Evolutionary conservation across 2,888 invertebrate genomes (phyloP), one percentile per base, ranked within the genome.

Genomic region (Bugulina stolonifera): DNA sequence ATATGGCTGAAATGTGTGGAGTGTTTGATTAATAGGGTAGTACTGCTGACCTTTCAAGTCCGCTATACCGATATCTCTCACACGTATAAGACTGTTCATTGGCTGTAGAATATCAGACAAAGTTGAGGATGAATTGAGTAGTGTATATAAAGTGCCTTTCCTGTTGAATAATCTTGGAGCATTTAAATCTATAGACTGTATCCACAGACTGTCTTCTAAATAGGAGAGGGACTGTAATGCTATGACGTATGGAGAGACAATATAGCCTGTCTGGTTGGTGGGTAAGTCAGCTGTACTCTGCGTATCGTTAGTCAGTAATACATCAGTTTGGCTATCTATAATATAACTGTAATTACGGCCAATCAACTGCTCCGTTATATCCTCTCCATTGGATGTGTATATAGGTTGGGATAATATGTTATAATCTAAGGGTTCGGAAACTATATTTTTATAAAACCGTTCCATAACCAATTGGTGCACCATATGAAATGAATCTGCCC

Each of bases 11-110:
- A 64, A 64, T 14, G 64, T 64, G 27, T 2, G 14, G 14, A 34
- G 5, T 1, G 64, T 25, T 34, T 64, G 29, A n/a, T 64, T 64
- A 2, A 64, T 25, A 29, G 64, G 10, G 34, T 64, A 64, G n/a
- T 32, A 64, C 32, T 64, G 29, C n/a, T 64, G 64, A 27, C 64
- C 64, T 29, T n/a, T 5, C 14, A 64, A 10, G 64, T 64, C 64
- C 10, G 29, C 64, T 5, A 22, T 64, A 18, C 10, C 64, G 10
- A 64, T 27, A 34, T 64, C 27, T 10, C 10, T 32, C 34, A 34
- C 29, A 14, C 10, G 27, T 3, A 64, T 2, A 32, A 64, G 32
- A 18, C 14, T 34, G 27, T 64, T 34, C 10, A 29, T 64, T 14
- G 64, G 27, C 10, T 5, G 14, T 43, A 18, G 18, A 43, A 43